A percentile compares a stretch with the other conserved stretches of the same genome.
These are phyloP conservation scores for Leuciscus idus DNA, from an alignment of 2,113 vertebrate species.

Conservation along the genomic window DNA sequence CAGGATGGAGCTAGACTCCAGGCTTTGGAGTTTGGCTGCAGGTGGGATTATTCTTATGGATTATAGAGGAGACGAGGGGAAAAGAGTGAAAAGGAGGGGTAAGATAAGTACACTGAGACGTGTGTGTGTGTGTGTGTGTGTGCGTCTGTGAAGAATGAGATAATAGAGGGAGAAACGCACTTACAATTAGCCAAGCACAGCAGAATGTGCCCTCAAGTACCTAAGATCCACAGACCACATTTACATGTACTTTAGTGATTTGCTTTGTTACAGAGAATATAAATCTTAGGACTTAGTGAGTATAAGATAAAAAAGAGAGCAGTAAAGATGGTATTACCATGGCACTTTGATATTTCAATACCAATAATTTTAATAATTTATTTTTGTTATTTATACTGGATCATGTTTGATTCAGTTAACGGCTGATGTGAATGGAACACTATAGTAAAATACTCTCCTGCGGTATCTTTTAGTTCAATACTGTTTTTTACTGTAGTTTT, in stretches of 20 bases:
- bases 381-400: not conserved
- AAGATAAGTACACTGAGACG: conserved; percentile 16
- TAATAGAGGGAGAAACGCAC: conserved; percentile 32
- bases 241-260: conserved; percentile 23
- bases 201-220: conserved; percentile 30
- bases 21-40: conserved; percentile 27
- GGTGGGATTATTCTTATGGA: conserved; percentile 44
- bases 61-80: conserved; percentile 18
- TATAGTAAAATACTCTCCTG: not conserved
- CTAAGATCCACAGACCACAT: conserved; percentile 16
- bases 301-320: not conserved
- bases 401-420: not conserved
- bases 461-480: not conserved
- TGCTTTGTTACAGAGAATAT: not conserved
- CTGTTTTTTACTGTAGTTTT: not conserved
- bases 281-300: not conserved
- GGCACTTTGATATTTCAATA: no score
- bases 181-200: conserved; percentile 17
- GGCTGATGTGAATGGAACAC: not conserved
- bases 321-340: not conserved
- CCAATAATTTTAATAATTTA: no score
- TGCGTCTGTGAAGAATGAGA: conserved; percentile 11
- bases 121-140: conserved; percentile 33
- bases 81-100: conserved; percentile 7
- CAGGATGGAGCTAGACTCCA: conserved; percentile 20